Evolutionary conservation across 2,797 vertebrate species (phyloP).

Genomic region (Furcifer pardalis): DNA sequence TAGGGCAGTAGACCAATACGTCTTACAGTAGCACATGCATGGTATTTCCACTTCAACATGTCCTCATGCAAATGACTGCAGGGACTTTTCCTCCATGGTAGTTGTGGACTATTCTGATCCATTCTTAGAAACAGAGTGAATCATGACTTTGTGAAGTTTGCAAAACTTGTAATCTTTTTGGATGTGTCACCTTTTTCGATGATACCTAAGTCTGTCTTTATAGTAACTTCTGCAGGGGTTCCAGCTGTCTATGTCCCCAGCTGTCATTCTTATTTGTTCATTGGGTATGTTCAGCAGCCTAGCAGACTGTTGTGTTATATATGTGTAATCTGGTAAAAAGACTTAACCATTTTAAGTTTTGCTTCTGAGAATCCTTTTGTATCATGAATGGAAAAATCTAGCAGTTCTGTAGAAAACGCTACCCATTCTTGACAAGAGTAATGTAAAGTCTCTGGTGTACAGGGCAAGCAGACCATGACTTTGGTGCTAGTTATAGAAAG

Average conservation of each 20-base stretch:
- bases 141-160: neutral
- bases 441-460: neutral
- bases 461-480: no score
- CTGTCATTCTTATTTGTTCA: neutral
- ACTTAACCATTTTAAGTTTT: neutral
- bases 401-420: neutral
- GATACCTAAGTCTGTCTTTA: neutral
- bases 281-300: neutral
- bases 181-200: no score
- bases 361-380: neutral
- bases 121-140: neutral
- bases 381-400: neutral
- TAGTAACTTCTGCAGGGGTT: neutral
- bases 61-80: neutral
- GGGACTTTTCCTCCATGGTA: neutral
- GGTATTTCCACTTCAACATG: neutral
- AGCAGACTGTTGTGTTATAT: neutral
- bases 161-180: neutral
- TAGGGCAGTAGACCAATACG: neutral
- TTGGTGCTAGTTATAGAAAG: neutral
- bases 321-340: neutral
- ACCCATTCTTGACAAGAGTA: neutral
- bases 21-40: neutral
- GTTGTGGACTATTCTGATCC: neutral
- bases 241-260: neutral